These are phyloP conservation scores for Semicossyphus pulcher DNA, from an alignment of 2,113 vertebrate genomes.

Conservation along the genomic window DNA sequence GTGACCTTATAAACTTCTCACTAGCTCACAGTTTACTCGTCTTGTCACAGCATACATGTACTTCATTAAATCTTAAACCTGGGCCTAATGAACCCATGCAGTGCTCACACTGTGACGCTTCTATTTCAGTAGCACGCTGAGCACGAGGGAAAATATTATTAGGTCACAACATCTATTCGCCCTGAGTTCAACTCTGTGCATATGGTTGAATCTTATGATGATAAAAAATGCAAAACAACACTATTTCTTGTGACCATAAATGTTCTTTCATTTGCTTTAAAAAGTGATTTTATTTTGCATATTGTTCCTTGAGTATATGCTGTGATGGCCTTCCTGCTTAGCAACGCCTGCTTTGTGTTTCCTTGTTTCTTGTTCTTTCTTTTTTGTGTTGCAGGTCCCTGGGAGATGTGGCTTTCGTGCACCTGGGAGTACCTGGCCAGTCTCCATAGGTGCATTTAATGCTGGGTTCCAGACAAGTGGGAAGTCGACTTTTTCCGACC, in stretches of 20 bases:
- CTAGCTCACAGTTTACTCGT: constrained; percentile 2
- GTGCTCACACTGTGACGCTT: constrained; percentile 33
- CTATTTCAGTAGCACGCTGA: constrained; percentile 48
- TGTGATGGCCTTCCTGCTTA: too few relatives aligned
- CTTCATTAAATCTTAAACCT: constrained; percentile 60
- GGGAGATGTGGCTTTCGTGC: too few relatives aligned
- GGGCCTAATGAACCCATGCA: constrained; percentile 36
- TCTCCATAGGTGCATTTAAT: too few relatives aligned
- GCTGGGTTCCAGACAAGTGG: too few relatives aligned
- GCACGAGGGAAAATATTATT: constrained; percentile 13
- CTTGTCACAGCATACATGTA: constrained; percentile 18
- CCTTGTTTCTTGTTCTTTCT: too few relatives aligned
- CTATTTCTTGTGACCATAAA: not conserved
- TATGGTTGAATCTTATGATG: not conserved
- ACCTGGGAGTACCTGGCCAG: too few relatives aligned
- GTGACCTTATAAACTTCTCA: constrained; percentile 7
- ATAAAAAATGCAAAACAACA: not conserved
- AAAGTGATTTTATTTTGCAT: too few relatives aligned
- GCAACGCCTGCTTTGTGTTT: too few relatives aligned
- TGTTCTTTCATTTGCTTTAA: not conserved
- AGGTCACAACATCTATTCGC: constrained; percentile 3
- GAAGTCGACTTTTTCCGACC: too few relatives aligned
- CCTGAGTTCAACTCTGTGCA: not conserved
- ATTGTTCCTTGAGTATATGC: too few relatives aligned
- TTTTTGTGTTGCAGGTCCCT: too few relatives aligned